Conservation (phyloP, 2,113 vertebrate genomes). For the Petroica traversi region DNA sequence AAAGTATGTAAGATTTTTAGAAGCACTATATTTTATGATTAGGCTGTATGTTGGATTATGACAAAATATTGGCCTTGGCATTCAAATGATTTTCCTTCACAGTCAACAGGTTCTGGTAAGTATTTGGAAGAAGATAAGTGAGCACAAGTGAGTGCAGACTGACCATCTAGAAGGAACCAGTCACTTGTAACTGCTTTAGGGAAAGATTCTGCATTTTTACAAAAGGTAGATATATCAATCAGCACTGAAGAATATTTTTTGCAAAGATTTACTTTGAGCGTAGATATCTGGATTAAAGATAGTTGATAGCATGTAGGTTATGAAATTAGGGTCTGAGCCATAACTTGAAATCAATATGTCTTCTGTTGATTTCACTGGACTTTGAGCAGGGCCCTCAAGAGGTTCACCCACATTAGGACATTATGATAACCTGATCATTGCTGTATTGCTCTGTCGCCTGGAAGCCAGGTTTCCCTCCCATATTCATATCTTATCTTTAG, state of each 20-base stretch:
- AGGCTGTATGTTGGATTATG: slow-evolving; percentile 19
- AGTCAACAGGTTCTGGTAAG: slow-evolving; percentile 43
- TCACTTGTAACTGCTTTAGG: slow-evolving; percentile 22
- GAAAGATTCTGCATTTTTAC: slow-evolving; percentile 19
- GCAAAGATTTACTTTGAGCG: neutral
- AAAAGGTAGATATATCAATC: slow-evolving; percentile 48
- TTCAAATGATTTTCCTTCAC: neutral
- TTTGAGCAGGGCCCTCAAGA: neutral
- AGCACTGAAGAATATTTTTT: slow-evolving; percentile 46
- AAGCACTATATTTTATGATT: slow-evolving; percentile 59
- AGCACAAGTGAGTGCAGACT: neutral
- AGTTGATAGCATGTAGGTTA: neutral
- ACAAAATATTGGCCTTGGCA: slow-evolving; percentile 2
- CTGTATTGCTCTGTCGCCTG: neutral
- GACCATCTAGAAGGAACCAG: neutral
- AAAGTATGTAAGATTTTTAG: slow-evolving; percentile 61
- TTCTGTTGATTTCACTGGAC: neutral
- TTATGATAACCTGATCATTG: fast-evolving
- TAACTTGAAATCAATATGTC: neutral
- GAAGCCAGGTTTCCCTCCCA: neutral
- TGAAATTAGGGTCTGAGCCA: neutral
- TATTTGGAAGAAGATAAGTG: neutral
- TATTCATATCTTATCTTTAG: neutral
- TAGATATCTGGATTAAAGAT: neutral
- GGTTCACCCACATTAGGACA: neutral